phyloP scores from a whole-genome alignment of 2,797 vertebrate species.

The Epinephelus awoara region DNA sequence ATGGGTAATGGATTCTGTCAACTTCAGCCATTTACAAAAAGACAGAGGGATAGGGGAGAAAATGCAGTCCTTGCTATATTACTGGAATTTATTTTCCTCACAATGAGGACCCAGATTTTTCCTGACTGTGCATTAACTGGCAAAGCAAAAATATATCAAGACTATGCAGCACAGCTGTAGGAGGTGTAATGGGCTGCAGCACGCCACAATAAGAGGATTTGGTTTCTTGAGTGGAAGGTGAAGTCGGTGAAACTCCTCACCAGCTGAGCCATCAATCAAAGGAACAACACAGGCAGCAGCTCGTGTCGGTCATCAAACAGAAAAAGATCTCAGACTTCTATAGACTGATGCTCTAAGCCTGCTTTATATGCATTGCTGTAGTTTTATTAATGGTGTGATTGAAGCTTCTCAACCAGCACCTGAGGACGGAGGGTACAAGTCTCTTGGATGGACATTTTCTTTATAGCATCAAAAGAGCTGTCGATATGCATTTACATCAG shows the following conservation, averaged over 20 bases:
- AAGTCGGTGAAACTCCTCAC: conserved; percentile 22
- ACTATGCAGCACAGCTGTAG: conserved; percentile 40
- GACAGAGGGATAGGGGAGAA: conserved; percentile 21
- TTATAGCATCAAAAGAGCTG: conserved; percentile 22
- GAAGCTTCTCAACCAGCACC: conserved; percentile 32
- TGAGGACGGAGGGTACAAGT: conserved; percentile 25
- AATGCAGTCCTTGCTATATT: conserved; percentile 45
- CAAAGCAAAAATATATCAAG: conserved; percentile 52
- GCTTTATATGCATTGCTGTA: conserved; percentile 15
- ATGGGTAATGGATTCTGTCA: conserved; percentile 44
- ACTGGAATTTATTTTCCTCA: conserved; percentile 45
- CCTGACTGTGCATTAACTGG: conserved; percentile 48
- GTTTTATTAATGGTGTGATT: conserved; percentile 36
- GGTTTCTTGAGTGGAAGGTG: conserved; percentile 37
- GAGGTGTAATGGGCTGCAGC: conserved; percentile 16
- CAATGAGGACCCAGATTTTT: conserved; percentile 34
- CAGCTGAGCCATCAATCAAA: conserved; percentile 23
- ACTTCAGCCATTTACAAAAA: conserved; percentile 54
- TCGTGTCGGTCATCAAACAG: conserved; percentile 6
- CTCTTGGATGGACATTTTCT: conserved; percentile 3
- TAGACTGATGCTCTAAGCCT: not conserved
- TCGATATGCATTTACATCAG: conserved; percentile 29
- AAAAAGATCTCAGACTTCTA: not conserved
- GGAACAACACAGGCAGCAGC: conserved; percentile 4
- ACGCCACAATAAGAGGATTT: conserved; percentile 33